A percentile compares a stretch with the other conserved stretches of the same genome.
Evolutionary conservation across 2,888 invertebrate genomes (phyloP).

Genomic region (Tenthredo livida): DNA sequence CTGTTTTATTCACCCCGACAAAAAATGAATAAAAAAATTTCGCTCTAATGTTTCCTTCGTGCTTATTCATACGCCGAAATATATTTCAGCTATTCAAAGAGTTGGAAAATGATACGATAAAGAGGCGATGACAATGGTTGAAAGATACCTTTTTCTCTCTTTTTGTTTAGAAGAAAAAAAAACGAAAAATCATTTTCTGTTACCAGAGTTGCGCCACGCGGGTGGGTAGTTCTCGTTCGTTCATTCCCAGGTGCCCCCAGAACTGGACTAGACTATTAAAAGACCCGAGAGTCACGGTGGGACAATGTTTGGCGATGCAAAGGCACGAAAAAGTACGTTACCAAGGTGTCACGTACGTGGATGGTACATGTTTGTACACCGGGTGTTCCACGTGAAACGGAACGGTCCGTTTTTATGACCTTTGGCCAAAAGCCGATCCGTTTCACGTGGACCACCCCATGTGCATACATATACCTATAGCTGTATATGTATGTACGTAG

Average conservation of each 20-base stretch:
- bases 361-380: not conserved
- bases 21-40: not conserved
- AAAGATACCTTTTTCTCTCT: not conserved
- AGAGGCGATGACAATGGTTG: slow-evolving; percentile 1
- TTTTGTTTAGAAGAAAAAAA: not conserved
- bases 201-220: not conserved
- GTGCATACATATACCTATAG: no score
- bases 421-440: no score
- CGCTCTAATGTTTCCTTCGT: not conserved
- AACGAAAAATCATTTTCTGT: slow-evolving; percentile 11
- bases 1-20: no score
- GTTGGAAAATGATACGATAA: not conserved
- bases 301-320: slow-evolving; percentile 20
- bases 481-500: no score
- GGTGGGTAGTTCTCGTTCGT: not conserved
- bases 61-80: not conserved
- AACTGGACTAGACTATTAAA: slow-evolving; percentile 12
- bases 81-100: not conserved
- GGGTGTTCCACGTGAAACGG: no score
- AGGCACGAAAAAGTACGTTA: not conserved
- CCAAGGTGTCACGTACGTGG: slow-evolving; percentile 6
- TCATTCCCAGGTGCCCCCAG: slow-evolving; percentile 9
- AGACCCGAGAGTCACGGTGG: not conserved
- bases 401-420: no score
- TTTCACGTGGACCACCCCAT: no score